Evolutionary conservation across 1,140 invertebrate species (phyloP).

Genomic region (Drosophila biarmipes): DNA sequence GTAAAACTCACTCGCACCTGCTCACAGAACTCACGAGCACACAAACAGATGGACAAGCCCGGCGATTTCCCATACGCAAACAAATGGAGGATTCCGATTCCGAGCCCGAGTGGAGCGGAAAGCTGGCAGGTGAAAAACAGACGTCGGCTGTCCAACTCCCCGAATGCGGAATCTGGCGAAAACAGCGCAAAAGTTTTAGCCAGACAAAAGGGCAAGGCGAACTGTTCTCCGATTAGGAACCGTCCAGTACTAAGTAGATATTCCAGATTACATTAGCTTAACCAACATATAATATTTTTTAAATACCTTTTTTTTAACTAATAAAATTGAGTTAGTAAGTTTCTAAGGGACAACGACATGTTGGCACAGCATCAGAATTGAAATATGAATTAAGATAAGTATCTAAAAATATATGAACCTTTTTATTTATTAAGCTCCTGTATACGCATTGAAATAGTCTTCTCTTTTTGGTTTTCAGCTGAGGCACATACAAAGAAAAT

Average conservation of each 20-base stretch:
- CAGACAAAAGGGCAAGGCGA: slow-evolving; percentile 43
- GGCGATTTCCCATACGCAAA: slow-evolving; percentile 69
- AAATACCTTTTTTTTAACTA: too few relatives aligned
- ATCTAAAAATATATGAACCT: too few relatives aligned
- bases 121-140: slow-evolving; percentile 67
- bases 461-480: too few relatives aligned
- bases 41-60: slow-evolving; percentile 42
- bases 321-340: too few relatives aligned
- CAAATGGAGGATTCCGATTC: slow-evolving; percentile 40
- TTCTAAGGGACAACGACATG: too few relatives aligned
- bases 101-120: slow-evolving; percentile 5
- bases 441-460: too few relatives aligned
- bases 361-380: too few relatives aligned
- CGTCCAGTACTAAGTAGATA: background rate
- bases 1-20: slow-evolving; percentile 59
- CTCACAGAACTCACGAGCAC: slow-evolving; percentile 15
- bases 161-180: slow-evolving; percentile 53
- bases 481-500: too few relatives aligned
- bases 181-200: slow-evolving; percentile 40
- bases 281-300: background rate
- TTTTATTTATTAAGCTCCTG: too few relatives aligned
- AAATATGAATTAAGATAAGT: too few relatives aligned
- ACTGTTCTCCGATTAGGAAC: slow-evolving; percentile 10
- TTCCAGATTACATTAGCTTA: background rate
- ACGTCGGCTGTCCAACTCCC: slow-evolving; percentile 57